Conservation (phyloP, 2,888 invertebrate genomes). For the Ochropacha duplaris region DNA sequence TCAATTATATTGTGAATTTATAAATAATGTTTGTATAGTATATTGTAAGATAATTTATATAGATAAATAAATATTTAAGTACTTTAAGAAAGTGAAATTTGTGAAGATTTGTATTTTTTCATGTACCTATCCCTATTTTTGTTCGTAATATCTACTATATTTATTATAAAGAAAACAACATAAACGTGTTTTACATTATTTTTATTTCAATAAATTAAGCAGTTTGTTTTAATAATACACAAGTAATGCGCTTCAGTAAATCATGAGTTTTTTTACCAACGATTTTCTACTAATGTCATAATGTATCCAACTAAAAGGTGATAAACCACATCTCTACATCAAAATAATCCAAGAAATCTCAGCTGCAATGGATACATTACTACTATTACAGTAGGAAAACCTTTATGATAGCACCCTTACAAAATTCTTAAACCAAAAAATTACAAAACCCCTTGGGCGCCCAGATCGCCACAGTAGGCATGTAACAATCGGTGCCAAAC, state of each 20-base stretch:
- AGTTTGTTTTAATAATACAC: conserved; percentile 58
- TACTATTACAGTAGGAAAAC: background rate
- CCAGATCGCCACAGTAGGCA: too few relatives aligned
- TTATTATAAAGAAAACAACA: conserved; percentile 1
- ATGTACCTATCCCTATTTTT: too few relatives aligned
- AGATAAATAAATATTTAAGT: too few relatives aligned
- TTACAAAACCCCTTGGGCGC: too few relatives aligned
- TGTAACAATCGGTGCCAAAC: too few relatives aligned
- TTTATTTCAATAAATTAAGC: conserved; percentile 78
- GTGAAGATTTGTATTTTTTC: too few relatives aligned
- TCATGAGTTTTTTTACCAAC: conserved; percentile 33
- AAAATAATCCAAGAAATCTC: background rate
- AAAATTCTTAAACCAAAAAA: background rate
- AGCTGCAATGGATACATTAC: background rate
- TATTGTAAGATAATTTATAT: too few relatives aligned
- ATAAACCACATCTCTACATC: conserved; percentile 16
- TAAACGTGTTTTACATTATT: conserved; percentile 50
- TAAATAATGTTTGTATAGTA: too few relatives aligned
- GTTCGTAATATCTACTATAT: too few relatives aligned
- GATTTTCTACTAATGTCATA: conserved; percentile 48
- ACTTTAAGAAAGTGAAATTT: too few relatives aligned
- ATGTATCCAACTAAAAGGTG: conserved; percentile 42
- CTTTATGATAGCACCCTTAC: background rate
- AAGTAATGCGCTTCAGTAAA: conserved; percentile 46
- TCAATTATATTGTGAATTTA: too few relatives aligned